A percentile compares a stretch with the other conserved stretches of the same genome.
Evolutionary conservation across 2,888 invertebrate genomes (phyloP).

Genomic region (Tortrix viridana): DNA sequence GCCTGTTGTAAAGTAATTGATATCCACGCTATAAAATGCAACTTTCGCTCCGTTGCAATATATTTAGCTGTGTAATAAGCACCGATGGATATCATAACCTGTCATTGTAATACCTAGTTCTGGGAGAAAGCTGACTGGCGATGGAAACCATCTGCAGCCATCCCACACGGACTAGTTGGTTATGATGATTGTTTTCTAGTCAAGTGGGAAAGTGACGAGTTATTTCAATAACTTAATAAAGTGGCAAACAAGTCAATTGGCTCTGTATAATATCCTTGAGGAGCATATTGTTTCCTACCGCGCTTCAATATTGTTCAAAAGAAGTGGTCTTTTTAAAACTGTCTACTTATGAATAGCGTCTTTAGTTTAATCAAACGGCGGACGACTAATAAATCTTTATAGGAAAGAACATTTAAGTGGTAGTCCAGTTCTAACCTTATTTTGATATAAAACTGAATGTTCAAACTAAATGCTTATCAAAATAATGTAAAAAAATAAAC

Average conservation of each 20-base stretch:
- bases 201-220: constrained; percentile 13
- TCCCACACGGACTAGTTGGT: constrained; percentile 10
- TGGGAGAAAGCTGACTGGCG: constrained; percentile 54
- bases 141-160: constrained; percentile 45
- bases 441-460: no score
- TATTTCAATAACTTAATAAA: background rate
- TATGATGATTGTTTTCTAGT: constrained; percentile 17
- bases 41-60: constrained; percentile 31
- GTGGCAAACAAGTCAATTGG: background rate
- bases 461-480: no score
- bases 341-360: no score
- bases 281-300: no score
- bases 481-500: no score
- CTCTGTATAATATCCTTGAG: no score
- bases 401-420: no score
- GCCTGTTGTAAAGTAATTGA: constrained; percentile 19
- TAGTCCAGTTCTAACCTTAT: no score
- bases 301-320: no score
- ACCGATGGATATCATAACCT: constrained; percentile 35
- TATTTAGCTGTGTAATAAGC: constrained; percentile 29
- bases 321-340: no score
- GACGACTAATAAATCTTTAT: no score
- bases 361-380: no score
- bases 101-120: constrained; percentile 43
- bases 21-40: constrained; percentile 27